Evolutionary conservation across 2,113 vertebrate species (phyloP).

Genomic region (Nettapus auritus): DNA sequence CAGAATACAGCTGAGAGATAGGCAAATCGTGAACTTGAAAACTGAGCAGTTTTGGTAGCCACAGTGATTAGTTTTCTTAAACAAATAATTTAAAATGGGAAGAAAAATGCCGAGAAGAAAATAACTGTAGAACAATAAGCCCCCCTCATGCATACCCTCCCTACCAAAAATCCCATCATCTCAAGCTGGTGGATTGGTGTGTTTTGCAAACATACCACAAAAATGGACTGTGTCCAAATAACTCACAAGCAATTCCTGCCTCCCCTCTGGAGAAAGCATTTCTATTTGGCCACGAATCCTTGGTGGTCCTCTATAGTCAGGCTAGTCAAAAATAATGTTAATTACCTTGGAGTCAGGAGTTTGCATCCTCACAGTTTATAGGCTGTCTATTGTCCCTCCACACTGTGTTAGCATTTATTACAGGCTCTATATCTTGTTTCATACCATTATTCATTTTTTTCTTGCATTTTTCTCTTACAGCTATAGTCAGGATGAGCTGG

Average conservation of each 20-base stretch:
- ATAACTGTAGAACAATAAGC: background rate
- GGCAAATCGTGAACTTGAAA: background rate
- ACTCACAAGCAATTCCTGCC: background rate
- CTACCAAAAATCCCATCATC: background rate
- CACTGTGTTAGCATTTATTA: background rate
- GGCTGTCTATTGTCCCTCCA: background rate
- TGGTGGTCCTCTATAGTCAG: background rate
- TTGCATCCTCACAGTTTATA: background rate
- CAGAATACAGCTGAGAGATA: background rate
- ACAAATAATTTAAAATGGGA: background rate
- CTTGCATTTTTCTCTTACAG: background rate
- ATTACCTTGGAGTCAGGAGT: background rate
- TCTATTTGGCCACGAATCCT: background rate
- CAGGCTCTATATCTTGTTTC: background rate
- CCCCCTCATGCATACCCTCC: background rate
- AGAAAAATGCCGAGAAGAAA: background rate
- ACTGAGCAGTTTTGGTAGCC: background rate
- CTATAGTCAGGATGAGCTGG: background rate
- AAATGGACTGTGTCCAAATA: background rate
- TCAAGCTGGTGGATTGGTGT: background rate
- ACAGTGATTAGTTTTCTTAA: background rate
- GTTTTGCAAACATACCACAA: background rate
- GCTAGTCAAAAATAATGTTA: background rate
- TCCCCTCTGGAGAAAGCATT: background rate
- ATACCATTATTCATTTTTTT: background rate